A percentile compares a stretch with the other conserved stretches of the same genome.
Conservation (phyloP, 2,113 vertebrate genomes). For the Murina feae region DNA sequence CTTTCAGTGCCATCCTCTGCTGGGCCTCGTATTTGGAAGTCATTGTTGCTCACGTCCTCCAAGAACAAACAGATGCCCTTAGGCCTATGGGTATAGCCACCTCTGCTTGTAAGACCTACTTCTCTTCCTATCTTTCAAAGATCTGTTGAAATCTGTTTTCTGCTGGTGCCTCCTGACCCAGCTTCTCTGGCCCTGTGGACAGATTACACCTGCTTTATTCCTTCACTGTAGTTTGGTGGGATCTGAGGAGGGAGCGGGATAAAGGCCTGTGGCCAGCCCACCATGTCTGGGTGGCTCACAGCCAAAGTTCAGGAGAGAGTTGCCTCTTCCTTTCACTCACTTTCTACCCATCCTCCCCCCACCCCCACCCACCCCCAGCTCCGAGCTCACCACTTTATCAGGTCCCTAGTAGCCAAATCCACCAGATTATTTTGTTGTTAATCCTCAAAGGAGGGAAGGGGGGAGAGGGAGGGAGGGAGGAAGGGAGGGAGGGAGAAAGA, state of each 20-base stretch:
- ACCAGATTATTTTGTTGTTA: not conserved
- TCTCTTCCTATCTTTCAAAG: not conserved
- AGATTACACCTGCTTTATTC: not conserved
- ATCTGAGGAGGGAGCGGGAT: not conserved
- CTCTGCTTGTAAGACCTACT: not conserved
- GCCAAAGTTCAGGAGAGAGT: too few species aligned
- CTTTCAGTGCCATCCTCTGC: not conserved
- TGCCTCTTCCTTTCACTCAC: rapidly evolving
- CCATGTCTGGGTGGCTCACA: not conserved
- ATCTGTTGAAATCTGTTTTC: not conserved
- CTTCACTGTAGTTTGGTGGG: not conserved
- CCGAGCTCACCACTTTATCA: rapidly evolving
- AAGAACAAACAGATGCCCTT: not conserved
- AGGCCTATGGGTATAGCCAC: rapidly evolving
- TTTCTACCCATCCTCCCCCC: not conserved
- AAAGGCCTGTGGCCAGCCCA: not conserved
- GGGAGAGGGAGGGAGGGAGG: too few species aligned
- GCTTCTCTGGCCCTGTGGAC: not conserved
- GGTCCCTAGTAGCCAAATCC: not conserved
- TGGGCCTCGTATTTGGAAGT: not conserved
- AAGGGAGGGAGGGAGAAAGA: too few species aligned
- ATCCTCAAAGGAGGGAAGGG: too few species aligned
- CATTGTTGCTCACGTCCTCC: not conserved
- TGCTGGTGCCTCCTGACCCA: not conserved
- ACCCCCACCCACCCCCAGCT: too few species aligned